phyloP scores from a whole-genome alignment of 2,113 vertebrate genomes.

The Gopherus evgoodei region DNA sequence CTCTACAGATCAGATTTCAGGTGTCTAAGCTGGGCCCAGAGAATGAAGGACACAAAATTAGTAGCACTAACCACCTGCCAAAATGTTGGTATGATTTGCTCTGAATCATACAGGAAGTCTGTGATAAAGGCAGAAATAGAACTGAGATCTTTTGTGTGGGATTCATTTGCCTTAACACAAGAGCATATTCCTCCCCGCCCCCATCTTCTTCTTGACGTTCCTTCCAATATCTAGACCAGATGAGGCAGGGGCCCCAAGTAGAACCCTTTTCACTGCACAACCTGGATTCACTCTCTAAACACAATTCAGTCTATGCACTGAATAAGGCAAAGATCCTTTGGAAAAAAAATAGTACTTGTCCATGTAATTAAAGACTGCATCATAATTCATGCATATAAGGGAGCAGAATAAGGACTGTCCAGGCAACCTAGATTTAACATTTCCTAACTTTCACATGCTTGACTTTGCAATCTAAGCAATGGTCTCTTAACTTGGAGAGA shows the following conservation, averaged over 20 bases:
- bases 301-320: neutral
- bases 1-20: neutral
- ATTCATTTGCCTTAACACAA: neutral
- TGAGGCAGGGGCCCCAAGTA: neutral
- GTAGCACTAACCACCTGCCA: neutral
- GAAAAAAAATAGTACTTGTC: neutral
- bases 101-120: neutral
- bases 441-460: slow-evolving; percentile 16
- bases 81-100: neutral
- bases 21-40: neutral
- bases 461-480: neutral
- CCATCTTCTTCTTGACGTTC: neutral
- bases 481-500: fast-evolving
- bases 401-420: slow-evolving; percentile 6
- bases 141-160: neutral
- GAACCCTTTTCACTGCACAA: neutral
- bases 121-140: neutral
- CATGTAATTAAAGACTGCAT: neutral
- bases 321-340: slow-evolving; percentile 23
- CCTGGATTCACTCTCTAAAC: neutral
- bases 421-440: neutral
- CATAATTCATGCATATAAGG: neutral
- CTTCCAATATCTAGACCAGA: neutral
- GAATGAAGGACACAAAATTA: neutral
- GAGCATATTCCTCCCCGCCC: neutral